Base-by-base conservation (phyloP, 2,797 vertebrate species). In the Rhinogobio ventralis region DNA sequence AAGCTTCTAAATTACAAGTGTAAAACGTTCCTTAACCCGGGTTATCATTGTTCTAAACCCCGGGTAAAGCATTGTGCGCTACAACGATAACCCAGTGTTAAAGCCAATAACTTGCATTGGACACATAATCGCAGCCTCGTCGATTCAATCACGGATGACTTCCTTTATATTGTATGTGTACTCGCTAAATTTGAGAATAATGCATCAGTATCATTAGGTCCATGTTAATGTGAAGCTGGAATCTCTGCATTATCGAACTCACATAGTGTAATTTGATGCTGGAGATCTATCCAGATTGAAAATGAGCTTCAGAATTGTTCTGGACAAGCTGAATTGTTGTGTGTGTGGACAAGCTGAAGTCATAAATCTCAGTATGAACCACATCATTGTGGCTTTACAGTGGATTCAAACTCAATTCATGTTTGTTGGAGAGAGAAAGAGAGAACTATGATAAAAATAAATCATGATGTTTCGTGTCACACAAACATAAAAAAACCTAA, bases 211-310 rank as follows among this genome's bases (percentile, higher is more conserved):
- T 91, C 87, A 89, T 92, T 91, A 91, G 82, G 67, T 79, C n/a
- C 74, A 80, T 87, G 88, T 84, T 88, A 92, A 91, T 88, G 86
- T 72, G 62, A 72, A 79, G 82, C 83, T 3, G 57, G 68, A 80
- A 62, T 84, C 86, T 87, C 33, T 79, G 88, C 14, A 88, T 90
- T 87, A 89, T 90, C 86, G 89, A 92, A 86, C 69, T 82, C 87
- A 82, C 87, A 87, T 93, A 90, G 93, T 92, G 91, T 90, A 84
- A 90, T 92, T 91, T 91, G 90, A 93, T 79, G 23, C 89, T 85
- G 87, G 88, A 88, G 88, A 93, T 93, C 90, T 90, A 93, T 91
- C 90, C 83, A 90, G 89, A 93, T 91, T 92, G 89, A 93, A 93
- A 93, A 89, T 87, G 90, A 91, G 90, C 87, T 92, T 80, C 89